Evolutionary conservation across 2,888 invertebrate genomes (phyloP).

Genomic region (Dascillus cervinus): DNA sequence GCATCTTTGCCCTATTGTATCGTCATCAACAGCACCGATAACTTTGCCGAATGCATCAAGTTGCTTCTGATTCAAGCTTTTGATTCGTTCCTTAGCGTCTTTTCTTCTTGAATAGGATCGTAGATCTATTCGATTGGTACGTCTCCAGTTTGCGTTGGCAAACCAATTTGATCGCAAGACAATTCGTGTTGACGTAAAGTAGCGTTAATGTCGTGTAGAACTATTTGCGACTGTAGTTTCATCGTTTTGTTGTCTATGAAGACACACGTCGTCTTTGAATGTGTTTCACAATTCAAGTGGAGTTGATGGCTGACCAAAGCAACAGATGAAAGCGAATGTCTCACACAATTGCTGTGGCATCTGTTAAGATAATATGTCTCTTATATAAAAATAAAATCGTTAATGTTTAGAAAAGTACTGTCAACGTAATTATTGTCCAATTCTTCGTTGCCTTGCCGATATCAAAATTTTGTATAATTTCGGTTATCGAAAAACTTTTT

Average conservation of each 20-base stretch:
- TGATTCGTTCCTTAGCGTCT: not conserved
- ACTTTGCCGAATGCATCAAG: not conserved
- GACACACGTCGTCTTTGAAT: not conserved
- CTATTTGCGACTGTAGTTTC: not conserved
- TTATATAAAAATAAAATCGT: too few relatives aligned
- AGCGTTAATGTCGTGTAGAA: not conserved
- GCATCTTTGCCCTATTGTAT: not conserved
- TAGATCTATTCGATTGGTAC: not conserved
- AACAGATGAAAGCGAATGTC: constrained; percentile 22
- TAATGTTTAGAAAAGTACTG: too few relatives aligned
- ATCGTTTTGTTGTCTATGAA: not conserved
- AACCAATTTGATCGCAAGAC: not conserved
- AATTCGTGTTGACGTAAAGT: not conserved
- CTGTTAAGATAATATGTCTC: too few relatives aligned
- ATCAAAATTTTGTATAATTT: too few relatives aligned
- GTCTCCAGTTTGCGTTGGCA: not conserved
- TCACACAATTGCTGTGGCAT: constrained; percentile 28
- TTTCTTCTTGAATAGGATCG: not conserved
- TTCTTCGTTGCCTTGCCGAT: too few relatives aligned
- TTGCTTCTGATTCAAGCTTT: constrained; percentile 3
- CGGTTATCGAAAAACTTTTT: too few relatives aligned
- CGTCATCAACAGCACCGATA: constrained; percentile 1
- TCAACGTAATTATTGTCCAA: too few relatives aligned
- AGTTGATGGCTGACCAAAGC: not conserved
- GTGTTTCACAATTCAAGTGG: constrained; percentile 1